Percentiles rank a stretch among this genome's conserved stretches.
phyloP scores from a whole-genome alignment of 1,140 invertebrate species.

The Kradibia gibbosae region DNA sequence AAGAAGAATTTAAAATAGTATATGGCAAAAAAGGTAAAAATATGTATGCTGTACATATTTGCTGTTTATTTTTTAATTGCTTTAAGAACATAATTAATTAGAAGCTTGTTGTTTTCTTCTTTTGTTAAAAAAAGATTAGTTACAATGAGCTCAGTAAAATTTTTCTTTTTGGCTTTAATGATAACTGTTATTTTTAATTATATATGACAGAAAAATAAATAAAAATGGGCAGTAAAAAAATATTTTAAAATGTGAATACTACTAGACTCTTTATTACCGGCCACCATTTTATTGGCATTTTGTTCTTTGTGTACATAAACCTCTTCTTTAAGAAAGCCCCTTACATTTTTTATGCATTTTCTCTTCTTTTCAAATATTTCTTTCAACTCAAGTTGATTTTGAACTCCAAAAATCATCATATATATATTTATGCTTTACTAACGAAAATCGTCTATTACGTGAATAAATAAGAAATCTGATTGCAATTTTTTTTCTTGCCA shows the following conservation, averaged over 20 bases:
- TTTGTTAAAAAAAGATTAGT: background rate
- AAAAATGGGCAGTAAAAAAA: background rate
- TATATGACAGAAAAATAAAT: background rate
- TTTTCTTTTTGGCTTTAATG: background rate
- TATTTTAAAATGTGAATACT: too few relatives aligned
- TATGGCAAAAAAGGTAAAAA: background rate
- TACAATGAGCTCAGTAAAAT: background rate
- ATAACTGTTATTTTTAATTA: background rate
- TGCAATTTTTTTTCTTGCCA: background rate
- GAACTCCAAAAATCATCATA: background rate
- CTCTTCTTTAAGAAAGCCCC: too few relatives aligned
- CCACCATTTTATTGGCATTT: too few relatives aligned
- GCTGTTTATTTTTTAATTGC: background rate
- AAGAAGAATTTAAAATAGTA: background rate
- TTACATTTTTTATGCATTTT: too few relatives aligned
- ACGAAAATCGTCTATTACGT: constrained; percentile 34
- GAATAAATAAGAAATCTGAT: background rate
- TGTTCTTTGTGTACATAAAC: too few relatives aligned
- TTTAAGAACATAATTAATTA: background rate
- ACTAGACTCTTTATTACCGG: too few relatives aligned
- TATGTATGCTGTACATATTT: background rate
- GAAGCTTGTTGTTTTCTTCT: background rate
- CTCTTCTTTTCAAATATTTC: background rate
- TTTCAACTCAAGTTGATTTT: background rate
- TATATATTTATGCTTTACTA: constrained; percentile 30